phyloP scores from a whole-genome alignment of 2,888 invertebrate genomes.

The Microctonus brassicae region DNA sequence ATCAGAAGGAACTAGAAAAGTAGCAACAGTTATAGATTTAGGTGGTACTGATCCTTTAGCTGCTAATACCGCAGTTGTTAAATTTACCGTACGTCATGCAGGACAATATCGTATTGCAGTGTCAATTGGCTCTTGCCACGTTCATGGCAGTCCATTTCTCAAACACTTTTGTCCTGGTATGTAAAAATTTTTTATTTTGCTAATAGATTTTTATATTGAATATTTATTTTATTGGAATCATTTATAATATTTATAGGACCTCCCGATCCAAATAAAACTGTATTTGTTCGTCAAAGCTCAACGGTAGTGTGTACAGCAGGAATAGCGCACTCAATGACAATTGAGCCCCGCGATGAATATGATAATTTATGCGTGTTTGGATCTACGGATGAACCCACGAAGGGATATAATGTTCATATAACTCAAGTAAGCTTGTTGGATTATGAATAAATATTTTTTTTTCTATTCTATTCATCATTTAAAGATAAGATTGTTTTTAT shows the following conservation, averaged over 20 bases:
- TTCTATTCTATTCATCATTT: not conserved
- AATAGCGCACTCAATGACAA: conserved; percentile 81
- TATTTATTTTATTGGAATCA: not conserved
- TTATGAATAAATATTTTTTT: conserved; percentile 10
- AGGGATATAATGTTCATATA: conserved; percentile 71
- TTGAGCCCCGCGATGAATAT: conserved; percentile 93
- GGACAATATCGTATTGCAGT: conserved; percentile 91
- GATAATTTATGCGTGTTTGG: conserved; percentile 84
- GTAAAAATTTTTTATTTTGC: conserved; percentile 19
- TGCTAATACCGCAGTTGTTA: conserved; percentile 89
- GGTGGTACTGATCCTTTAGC: conserved; percentile 88
- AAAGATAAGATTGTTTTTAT: no score
- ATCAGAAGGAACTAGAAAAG: conserved; percentile 85
- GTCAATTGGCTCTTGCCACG: conserved; percentile 84
- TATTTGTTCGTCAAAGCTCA: conserved; percentile 85
- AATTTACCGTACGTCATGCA: conserved; percentile 92
- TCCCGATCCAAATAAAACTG: conserved; percentile 85
- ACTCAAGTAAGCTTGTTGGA: conserved; percentile 59
- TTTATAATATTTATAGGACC: conserved; percentile 75
- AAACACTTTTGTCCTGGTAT: conserved; percentile 83
- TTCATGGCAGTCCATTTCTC: conserved; percentile 88
- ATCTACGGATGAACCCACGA: conserved; percentile 74
- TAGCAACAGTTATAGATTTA: conserved; percentile 87
- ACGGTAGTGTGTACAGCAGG: conserved; percentile 88
- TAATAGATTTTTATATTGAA: not conserved